A percentile compares a stretch with the other conserved stretches of the same genome.
These are phyloP conservation scores for Didymodactylos carnosus DNA, from an alignment of 2,888 invertebrate species.

Conservation along the genomic window DNA sequence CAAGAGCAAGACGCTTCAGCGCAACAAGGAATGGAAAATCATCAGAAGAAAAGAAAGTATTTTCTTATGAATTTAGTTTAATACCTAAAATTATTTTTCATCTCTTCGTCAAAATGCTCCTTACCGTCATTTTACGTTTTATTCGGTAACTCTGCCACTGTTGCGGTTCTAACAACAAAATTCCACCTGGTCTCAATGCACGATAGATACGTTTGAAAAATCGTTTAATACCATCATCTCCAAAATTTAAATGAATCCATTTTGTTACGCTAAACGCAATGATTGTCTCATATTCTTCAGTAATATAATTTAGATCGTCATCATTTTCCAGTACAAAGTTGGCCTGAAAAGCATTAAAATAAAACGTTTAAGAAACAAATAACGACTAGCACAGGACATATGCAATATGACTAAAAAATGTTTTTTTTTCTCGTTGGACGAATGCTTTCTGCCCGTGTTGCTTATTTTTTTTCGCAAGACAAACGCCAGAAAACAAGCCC, in stretches of 20 bases:
- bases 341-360: constrained; percentile 48
- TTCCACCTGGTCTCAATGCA: constrained; percentile 74
- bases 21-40: too few relatives aligned
- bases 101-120: too few relatives aligned
- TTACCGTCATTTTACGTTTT: constrained; percentile 33
- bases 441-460: constrained; percentile 2
- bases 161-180: constrained; percentile 77
- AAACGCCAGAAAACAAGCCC: too few relatives aligned
- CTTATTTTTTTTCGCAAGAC: too few relatives aligned
- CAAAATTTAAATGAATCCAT: constrained; percentile 94
- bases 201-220: constrained; percentile 74
- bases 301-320: constrained; percentile 39
- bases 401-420: too few relatives aligned
- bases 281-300: constrained; percentile 71
- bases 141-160: constrained; percentile 64
- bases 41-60: too few relatives aligned
- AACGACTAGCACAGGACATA: too few relatives aligned
- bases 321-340: constrained; percentile 83
- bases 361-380: background rate
- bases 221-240: constrained; percentile 74
- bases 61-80: too few relatives aligned
- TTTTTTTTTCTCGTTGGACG: too few relatives aligned
- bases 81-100: too few relatives aligned
- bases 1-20: background rate
- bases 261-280: constrained; percentile 85